Evolutionary conservation across 1,140 invertebrate genomes (phyloP).

Genomic region (Helicoverpa armigera): DNA sequence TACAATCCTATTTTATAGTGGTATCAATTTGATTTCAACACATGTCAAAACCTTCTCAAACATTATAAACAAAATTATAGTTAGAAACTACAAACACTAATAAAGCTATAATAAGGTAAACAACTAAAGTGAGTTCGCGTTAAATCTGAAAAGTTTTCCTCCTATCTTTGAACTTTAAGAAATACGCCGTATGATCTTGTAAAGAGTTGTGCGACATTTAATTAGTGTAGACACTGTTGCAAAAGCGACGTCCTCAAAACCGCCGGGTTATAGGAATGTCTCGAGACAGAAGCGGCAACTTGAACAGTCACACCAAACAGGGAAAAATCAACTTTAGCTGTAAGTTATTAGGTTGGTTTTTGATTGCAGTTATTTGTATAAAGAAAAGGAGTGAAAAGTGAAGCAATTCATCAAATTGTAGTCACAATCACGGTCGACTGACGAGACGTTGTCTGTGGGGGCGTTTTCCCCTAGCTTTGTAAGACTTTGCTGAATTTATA

Average conservation of each 20-base stretch:
- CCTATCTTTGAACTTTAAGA: constrained; percentile 25
- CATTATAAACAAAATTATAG: neutral
- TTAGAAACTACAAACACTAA: constrained; percentile 32
- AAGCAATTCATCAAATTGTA: constrained; percentile 74
- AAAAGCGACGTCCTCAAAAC: constrained; percentile 43
- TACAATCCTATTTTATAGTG: too few relatives aligned
- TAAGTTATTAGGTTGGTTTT: constrained; percentile 38
- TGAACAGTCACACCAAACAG: neutral
- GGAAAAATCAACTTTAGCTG: neutral
- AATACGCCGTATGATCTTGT: constrained; percentile 41
- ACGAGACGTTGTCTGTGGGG: constrained; percentile 62
- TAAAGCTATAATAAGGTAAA: neutral
- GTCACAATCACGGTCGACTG: constrained; percentile 71
- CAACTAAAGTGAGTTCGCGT: constrained; percentile 34
- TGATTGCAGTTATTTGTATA: neutral
- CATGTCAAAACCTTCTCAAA: neutral
- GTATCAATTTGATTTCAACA: neutral
- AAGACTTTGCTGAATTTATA: constrained; percentile 67
- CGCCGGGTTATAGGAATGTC: constrained; percentile 43
- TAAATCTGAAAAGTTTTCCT: constrained; percentile 42
- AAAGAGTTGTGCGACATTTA: constrained; percentile 37
- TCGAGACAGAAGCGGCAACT: constrained; percentile 26
- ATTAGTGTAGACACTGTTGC: constrained; percentile 44
- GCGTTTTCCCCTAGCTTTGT: constrained; percentile 59
- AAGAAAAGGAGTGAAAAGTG: constrained; percentile 63